Base-by-base conservation (phyloP, 2,888 invertebrate genomes). In the Oscheius sp. region DNA sequence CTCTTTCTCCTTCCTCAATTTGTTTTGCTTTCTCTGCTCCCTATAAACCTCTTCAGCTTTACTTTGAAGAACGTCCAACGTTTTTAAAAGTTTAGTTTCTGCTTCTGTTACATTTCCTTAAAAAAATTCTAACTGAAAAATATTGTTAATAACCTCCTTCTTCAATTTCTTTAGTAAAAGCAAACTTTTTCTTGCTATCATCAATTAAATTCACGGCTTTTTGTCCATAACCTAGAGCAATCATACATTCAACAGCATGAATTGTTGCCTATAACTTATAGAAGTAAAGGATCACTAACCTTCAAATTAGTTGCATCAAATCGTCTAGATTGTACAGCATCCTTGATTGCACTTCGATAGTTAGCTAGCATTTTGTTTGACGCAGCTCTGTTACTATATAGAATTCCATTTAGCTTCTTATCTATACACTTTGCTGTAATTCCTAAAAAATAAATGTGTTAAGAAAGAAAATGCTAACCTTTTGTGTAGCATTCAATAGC, bases 341-440 rank as follows among this genome's bases (percentile, higher is more conserved):
- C 96, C 71, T 88, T 89, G 17, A 94, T 88, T 1, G 81, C 83
- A 4, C 78, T 71, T 6, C 80, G 68, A 22, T 74, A 38, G 57
- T 85, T 85, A 26, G 93, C 91, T 32, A 96, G 86, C 85, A 92
- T 91, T 86, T 90, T 94, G 82, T 96, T 92, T 0, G 94, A 90
- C 0, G 95, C 94, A 1, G 95, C 92, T 72, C 97, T 90, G 86
- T 98, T 98, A 82, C 94, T 94, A 83, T 93, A 92, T 14, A 98
- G 89, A 69, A 91, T 91, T 6, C 94, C 92, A 85, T 92, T 91
- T 1, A 95, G 87, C 75, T 92, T 91, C 73, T 90, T 88, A 75
- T 92, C 89, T 0, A 89, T 88, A 86, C 92, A 92, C 81, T 91
- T 91, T 2, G 90, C 89, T 87, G 91, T 92, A 44, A 97, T 90